Percentiles rank a stretch among this genome's conserved stretches.
phyloP scores from a whole-genome alignment of 2,113 vertebrate genomes.

The Zapus hudsonius region DNA sequence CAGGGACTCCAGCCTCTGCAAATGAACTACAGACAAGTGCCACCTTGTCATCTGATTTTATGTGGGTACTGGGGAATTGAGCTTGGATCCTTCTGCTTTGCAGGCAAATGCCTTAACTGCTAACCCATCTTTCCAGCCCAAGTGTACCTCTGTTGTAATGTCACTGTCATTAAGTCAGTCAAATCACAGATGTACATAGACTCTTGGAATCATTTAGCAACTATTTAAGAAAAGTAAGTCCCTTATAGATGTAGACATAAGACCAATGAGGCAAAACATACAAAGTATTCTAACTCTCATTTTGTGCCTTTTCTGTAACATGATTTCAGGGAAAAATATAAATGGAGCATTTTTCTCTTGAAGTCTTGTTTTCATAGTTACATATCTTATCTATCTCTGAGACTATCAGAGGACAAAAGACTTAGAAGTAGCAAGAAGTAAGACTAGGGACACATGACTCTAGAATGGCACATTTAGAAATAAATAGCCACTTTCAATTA shows the following conservation, averaged over 20 bases:
- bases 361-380: not conserved
- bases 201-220: slow-evolving; percentile 17
- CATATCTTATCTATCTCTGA: not conserved
- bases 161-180: not conserved
- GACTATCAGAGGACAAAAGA: not conserved
- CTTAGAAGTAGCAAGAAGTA: not conserved
- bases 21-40: no score
- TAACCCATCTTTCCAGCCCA: no score
- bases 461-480: not conserved
- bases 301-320: not conserved
- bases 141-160: not conserved
- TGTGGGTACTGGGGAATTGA: no score
- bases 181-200: not conserved
- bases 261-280: not conserved
- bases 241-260: not conserved
- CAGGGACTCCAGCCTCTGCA: no score
- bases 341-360: slow-evolving; percentile 1
- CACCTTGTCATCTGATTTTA: no score
- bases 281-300: not conserved
- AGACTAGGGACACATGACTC: not conserved
- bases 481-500: not conserved
- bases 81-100: no score
- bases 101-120: no score
- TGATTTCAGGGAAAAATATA: not conserved
- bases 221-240: slow-evolving; percentile 5